Base-by-base conservation (phyloP, 2,113 vertebrate species). In the Tympanuchus pallidicinctus region DNA sequence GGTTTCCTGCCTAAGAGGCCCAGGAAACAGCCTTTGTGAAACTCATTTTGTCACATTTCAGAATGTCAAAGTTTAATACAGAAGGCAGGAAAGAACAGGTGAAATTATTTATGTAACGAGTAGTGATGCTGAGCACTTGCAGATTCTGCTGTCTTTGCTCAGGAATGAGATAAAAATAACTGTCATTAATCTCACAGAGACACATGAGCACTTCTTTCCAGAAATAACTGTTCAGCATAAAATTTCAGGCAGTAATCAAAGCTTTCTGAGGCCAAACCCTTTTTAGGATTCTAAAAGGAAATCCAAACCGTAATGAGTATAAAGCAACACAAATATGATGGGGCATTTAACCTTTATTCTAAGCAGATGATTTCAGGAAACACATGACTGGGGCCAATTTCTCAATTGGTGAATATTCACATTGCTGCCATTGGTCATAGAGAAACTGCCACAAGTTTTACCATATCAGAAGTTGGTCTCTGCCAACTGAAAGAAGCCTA, bases 91-190 rank as follows among this genome's bases (percentile, higher is more conserved):
- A 87, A 91, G 71, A 87, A 80, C 34, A 85, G 84, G 86, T 92
- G 92, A 93, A 87, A 90, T 87, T 84, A 92, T 89, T 90, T 77
- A 92, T 71, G 78, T 69, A 93, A 92, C 17, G 42, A 88, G 75
- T 15, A 90, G 74, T 47, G 59, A 61, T 28, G 63, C 71, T 7
- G 30, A 73, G 59, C 69, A 65, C 91, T 93, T 88, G 45, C 63
- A 87, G 89, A 78, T 90, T 89, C 86, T 77, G 56, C 85, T 76
- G 86, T 50, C 89, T 93, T 80, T 89, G 78, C 92, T 89, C 70
- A 78, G 69, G 75, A 74, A 94, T 63, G 57, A 57, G 84, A 86
- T 73, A 96, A 94, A 95, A 96, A 95, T 93, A 95, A 89, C 27
- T 0, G 47, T 52, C 82, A 80, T 89, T 93, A 88, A 77, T 92